phyloP scores from a whole-genome alignment of 2,113 vertebrate genomes.

The Nannobrachium achirus region DNA sequence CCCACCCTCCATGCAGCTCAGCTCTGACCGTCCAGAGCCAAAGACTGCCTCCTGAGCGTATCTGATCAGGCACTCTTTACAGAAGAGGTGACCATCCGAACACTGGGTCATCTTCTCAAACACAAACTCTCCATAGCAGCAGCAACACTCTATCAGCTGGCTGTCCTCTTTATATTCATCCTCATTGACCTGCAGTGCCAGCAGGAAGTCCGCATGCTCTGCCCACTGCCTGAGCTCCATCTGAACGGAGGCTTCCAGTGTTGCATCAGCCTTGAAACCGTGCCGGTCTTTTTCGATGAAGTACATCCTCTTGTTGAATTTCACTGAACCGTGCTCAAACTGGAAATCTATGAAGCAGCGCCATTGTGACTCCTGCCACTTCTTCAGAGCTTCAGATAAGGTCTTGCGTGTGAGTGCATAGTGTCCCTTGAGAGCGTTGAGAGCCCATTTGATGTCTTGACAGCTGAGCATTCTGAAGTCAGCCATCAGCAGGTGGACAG shows the following conservation, averaged over 20 bases:
- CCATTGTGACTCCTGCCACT: constrained; percentile 92
- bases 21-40: too few relatives aligned
- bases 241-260: constrained; percentile 85
- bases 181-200: too few relatives aligned
- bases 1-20: too few relatives aligned
- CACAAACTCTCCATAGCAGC: too few relatives aligned
- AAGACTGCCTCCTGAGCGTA: too few relatives aligned
- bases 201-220: constrained; percentile 67
- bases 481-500: constrained; percentile 94
- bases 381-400: constrained; percentile 98
- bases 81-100: too few relatives aligned
- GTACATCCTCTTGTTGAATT: constrained; percentile 92
- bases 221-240: constrained; percentile 95
- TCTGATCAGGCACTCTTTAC: too few relatives aligned
- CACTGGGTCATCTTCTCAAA: too few relatives aligned
- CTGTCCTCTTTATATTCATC: too few relatives aligned
- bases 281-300: constrained; percentile 94
- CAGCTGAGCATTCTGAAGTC: constrained; percentile 98
- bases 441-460: constrained; percentile 96
- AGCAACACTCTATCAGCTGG: too few relatives aligned
- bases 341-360: constrained; percentile 92
- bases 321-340: constrained; percentile 92
- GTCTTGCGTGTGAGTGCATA: constrained; percentile 99
- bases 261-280: constrained; percentile 84
- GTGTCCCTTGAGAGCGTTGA: constrained; percentile 96